These are phyloP conservation scores for Elegia similella DNA, from an alignment of 2,888 invertebrate genomes.

Conservation along the genomic window DNA sequence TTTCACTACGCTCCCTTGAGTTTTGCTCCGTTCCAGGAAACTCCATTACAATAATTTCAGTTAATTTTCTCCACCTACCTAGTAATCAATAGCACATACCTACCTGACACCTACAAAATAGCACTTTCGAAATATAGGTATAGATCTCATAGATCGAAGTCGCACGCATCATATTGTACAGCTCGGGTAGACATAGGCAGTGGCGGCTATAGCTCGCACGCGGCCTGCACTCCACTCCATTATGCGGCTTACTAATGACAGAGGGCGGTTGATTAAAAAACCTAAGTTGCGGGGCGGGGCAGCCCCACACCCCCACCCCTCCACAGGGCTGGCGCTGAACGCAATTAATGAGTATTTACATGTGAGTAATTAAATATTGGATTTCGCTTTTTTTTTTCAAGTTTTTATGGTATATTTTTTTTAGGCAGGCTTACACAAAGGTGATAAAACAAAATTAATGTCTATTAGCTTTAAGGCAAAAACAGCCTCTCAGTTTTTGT, in stretches of 20 bases:
- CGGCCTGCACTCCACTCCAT: conserved; percentile 55
- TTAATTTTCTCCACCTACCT: no score
- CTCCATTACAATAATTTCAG: no score
- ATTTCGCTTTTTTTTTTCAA: neutral
- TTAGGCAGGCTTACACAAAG: no score
- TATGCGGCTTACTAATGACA: conserved; percentile 76
- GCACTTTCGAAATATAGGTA: neutral
- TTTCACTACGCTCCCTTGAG: no score
- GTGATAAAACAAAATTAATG: no score
- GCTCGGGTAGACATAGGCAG: neutral
- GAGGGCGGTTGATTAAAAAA: conserved; percentile 77
- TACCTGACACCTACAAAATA: neutral
- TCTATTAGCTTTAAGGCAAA: no score
- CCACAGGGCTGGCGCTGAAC: conserved; percentile 33
- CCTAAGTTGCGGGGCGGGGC: conserved; percentile 65
- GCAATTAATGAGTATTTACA: neutral
- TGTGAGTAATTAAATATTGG: neutral
- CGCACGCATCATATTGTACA: neutral
- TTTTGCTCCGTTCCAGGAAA: no score
- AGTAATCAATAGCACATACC: neutral
- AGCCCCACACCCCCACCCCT: conserved; percentile 35
- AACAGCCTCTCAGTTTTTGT: no score
- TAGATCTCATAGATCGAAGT: neutral
- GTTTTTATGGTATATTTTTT: neutral
- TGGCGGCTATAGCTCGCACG: conserved; percentile 8